These are phyloP conservation scores for Eleutherodactylus coqui DNA, from an alignment of 2,797 vertebrate genomes.

Conservation along the genomic window DNA sequence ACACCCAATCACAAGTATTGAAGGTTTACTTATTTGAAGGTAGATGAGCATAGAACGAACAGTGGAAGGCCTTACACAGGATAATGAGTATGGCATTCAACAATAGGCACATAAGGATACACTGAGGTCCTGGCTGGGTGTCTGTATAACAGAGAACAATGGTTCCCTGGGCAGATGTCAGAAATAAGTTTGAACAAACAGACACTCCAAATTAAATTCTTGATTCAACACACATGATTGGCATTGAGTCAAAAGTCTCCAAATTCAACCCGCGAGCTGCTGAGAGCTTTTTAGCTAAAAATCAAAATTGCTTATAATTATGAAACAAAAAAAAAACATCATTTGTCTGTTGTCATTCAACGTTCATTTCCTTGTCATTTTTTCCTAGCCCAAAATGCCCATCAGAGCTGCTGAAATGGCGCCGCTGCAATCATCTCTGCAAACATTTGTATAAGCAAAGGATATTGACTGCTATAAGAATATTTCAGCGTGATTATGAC, in stretches of 20 bases:
- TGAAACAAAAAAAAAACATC: constrained; percentile 29
- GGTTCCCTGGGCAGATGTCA: neutral
- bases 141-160: neutral
- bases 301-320: constrained; percentile 56
- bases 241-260: neutral
- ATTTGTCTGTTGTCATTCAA: constrained; percentile 46
- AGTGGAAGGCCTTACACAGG: neutral
- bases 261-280: neutral
- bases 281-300: constrained; percentile 47
- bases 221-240: neutral
- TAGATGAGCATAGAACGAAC: too few relatives aligned
- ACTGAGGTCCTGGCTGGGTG: neutral
- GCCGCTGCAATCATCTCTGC: constrained; percentile 52
- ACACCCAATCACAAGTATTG: neutral
- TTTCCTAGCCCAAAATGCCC: constrained; percentile 44
- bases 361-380: constrained; percentile 58
- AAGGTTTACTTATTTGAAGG: neutral
- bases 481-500: constrained; percentile 26
- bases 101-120: neutral
- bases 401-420: constrained; percentile 28
- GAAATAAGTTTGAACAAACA: neutral
- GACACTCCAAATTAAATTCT: neutral
- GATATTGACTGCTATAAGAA: constrained; percentile 49
- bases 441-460: constrained; percentile 52
- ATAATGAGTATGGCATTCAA: neutral